A percentile compares a stretch with the other conserved stretches of the same genome.
Conservation (phyloP, 2,113 vertebrate genomes). For the Ochotona princeps region DNA sequence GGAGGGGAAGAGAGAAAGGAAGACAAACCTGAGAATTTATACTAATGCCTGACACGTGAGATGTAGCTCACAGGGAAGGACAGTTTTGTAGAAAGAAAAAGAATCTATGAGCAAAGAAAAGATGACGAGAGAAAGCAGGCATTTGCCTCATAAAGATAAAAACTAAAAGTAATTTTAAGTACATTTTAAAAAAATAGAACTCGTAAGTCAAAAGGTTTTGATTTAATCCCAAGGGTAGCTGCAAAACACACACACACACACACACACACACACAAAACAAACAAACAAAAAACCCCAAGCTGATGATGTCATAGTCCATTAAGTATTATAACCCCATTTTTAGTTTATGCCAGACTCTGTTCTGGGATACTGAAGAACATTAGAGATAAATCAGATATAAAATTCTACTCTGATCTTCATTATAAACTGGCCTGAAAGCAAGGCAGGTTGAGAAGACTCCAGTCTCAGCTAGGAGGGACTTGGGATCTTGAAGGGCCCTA, state of each 20-base stretch:
- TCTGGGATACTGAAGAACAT: slow-evolving; percentile 44
- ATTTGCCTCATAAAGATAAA: too few relatives aligned
- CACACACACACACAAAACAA: too few relatives aligned
- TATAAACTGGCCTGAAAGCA: background rate
- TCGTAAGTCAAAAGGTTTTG: background rate
- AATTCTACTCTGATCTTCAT: slow-evolving; percentile 27
- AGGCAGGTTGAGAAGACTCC: background rate
- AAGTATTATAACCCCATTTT: slow-evolving; percentile 24
- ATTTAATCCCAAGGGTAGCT: slow-evolving; percentile 13
- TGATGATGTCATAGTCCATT: slow-evolving; percentile 40
- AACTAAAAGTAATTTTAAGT: too few relatives aligned
- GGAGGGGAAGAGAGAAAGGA: too few relatives aligned
- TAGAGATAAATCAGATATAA: slow-evolving; percentile 50
- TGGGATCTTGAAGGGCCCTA: background rate
- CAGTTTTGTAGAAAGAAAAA: background rate
- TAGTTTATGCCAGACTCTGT: slow-evolving; percentile 32
- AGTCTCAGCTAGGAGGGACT: background rate
- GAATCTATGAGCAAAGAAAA: background rate
- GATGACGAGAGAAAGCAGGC: background rate
- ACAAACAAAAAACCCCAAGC: background rate
- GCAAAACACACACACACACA: too few relatives aligned
- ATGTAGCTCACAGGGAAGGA: background rate
- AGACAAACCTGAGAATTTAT: background rate
- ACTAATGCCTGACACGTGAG: background rate
- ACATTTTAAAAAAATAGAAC: background rate